Evolutionary conservation across 1,140 invertebrate species (phyloP), one percentile per base, ranked within the genome.

Genomic region (Drosophila ironensis): DNA sequence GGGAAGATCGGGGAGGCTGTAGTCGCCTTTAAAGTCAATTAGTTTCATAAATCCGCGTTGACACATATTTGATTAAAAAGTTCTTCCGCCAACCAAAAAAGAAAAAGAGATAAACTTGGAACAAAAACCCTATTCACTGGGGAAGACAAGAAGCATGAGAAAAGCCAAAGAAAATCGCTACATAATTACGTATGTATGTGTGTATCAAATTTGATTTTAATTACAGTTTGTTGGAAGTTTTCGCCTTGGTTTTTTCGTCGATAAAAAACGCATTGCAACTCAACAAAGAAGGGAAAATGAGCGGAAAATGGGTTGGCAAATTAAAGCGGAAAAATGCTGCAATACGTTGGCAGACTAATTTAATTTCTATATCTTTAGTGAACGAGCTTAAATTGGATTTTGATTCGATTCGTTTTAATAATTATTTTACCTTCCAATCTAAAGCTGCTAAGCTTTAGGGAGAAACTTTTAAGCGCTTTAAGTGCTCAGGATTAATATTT

Each of bases 41-140:
- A 68, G 76, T 82, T 75, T 81, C 60, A 75, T 76, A 81, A 81
- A 81, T 76, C 61, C 72, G 67, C 67, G 77, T 68, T 76, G 77
- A 81, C 77, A 81, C 60, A 81, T 72, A 81, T 72, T 82, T 76
- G 67, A 81, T 81, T 76, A 82, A 81, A 76, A 74, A 69, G 35
- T 68, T 81, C 28, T 11, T 33, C 30, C 6, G 5, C 7, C 28
- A 24, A 9, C 25, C 19, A 9, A 72, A 56, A 50, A 14, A 33
- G n/a, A 33, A 4, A 33, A 12, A 33, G 14, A 30, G n/a, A n/a
- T n/a, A n/a, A n/a, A n/a, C n/a, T n/a, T n/a, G n/a, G n/a, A n/a
- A n/a, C n/a, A 33, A 12, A 33, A 12, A 9, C 19, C 35, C 16
- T 30, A 47, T 19, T 9, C 22, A 11, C n/a, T n/a, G 12, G 20